Percentiles rank a stretch among this genome's conserved stretches.
These are phyloP conservation scores for Pantherophis vulpinus DNA, from an alignment of 2,797 vertebrate species.

Conservation along the genomic window DNA sequence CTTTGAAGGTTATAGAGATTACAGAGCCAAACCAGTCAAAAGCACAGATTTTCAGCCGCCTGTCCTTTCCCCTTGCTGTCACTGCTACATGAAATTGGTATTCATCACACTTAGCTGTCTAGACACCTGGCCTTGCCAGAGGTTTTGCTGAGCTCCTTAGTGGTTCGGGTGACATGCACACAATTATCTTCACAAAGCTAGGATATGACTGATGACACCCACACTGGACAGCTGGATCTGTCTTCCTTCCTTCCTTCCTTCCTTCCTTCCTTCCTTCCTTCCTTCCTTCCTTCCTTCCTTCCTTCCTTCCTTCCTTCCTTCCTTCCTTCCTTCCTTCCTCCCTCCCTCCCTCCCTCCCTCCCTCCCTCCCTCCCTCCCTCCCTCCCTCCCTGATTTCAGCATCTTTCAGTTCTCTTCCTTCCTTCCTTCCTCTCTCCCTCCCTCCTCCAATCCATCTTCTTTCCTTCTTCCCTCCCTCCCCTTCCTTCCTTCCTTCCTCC, in stretches of 20 bases:
- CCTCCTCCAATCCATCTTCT: background rate
- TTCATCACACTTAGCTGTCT: constrained; percentile 64
- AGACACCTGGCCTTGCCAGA: constrained; percentile 62
- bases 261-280: background rate
- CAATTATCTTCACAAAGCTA: constrained; percentile 60
- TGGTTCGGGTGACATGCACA: constrained; percentile 53
- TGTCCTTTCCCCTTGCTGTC: background rate
- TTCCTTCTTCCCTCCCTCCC: background rate
- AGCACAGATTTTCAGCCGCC: background rate
- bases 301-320: background rate
- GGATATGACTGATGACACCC: constrained; percentile 48
- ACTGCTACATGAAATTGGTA: constrained; percentile 58
- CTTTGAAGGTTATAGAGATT: background rate
- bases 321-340: background rate
- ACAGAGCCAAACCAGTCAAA: background rate
- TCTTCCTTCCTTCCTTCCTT: background rate
- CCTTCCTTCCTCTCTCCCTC: background rate
- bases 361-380: too few species aligned
- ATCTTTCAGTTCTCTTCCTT: too few species aligned
- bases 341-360: too few species aligned
- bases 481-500: too few species aligned
- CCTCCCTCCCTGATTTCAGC: too few species aligned
- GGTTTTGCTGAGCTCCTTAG: constrained; percentile 55
- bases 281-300: background rate
- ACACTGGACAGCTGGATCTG: constrained; percentile 9